Evolutionary conservation across 2,888 invertebrate species (phyloP), one percentile per base, ranked within the genome.

Genomic region (Formica aserva): DNA sequence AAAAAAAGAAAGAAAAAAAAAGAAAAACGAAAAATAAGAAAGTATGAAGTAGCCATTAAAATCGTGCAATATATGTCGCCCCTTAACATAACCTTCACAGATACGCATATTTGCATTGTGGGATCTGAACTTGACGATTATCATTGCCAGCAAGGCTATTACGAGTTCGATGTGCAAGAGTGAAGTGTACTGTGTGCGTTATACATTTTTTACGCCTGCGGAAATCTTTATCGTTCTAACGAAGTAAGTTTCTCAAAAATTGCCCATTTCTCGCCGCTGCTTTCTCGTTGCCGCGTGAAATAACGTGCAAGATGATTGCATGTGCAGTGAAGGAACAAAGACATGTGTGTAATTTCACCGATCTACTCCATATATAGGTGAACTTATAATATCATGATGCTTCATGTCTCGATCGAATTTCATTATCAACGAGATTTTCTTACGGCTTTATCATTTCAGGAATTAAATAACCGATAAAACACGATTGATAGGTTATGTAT

Each of bases 161-260:
- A 15, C n/a, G 22, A 52, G 52, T 52, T 2, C 6, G 32, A 8
- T 60, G 60, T 22, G 6, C 9, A 45, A 26, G 26, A 72, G 72
- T 48, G 35, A 48, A 72, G 72, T 72, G 55, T 32, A 9, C 52
- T 8, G 26, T 22, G 52, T 41, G 32, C 55, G 45, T 26, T 1
- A 6, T 35, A 45, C 35, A 72, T 72, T 71, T 71, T 26, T 67
- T n/a, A 72, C 45, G 32, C 60, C 35, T 8, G 35, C 55, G 57
- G 57, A 18, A 32, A 62, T 26, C 29, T 35, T 35, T 35, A n/a
- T 71, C 32, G 41, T 45, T 9, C 35, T 60, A 41, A 71, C 41
- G 41, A 60, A 78, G 78, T 80, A 80, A 80, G 78, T 78, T 11
- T 32, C 8, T 35, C 2, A 71, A 45, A 78, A 45, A 32, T 62